Conservation (phyloP, 2,888 invertebrate genomes). For the Andrena marginata region DNA sequence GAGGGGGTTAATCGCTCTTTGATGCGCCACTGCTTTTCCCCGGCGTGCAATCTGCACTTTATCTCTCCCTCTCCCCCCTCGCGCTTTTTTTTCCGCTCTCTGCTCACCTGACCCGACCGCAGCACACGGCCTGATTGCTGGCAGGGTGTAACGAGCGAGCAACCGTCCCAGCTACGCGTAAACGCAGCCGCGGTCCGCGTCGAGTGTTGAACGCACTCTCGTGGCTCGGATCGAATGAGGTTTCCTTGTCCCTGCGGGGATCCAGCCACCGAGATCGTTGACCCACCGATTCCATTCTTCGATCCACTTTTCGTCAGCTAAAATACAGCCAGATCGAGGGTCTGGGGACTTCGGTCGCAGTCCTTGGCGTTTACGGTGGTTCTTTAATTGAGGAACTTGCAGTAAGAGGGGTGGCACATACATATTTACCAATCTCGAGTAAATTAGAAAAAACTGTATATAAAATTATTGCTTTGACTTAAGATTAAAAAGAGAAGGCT, state of each 20-base stretch:
- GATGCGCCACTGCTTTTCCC: constrained; percentile 58
- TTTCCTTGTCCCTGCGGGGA: constrained; percentile 51
- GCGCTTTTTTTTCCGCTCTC: constrained; percentile 2
- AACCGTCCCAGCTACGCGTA: constrained; percentile 39
- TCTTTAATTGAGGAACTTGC: too few species aligned
- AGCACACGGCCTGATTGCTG: constrained; percentile 47
- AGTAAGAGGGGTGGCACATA: too few species aligned
- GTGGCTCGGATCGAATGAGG: constrained; percentile 42
- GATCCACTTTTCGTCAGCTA: constrained; percentile 3
- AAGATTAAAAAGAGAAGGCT: too few species aligned
- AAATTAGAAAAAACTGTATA: too few species aligned
- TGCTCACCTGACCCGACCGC: constrained; percentile 46
- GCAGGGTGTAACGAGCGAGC: constrained; percentile 42
- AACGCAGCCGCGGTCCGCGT: constrained; percentile 43
- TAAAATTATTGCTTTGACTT: too few species aligned
- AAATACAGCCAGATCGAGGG: background rate
- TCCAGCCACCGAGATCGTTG: constrained; percentile 37
- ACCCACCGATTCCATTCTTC: constrained; percentile 37
- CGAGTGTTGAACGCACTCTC: constrained; percentile 44
- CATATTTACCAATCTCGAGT: too few species aligned
- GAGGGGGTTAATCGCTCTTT: constrained; percentile 58
- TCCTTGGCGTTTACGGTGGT: too few species aligned
- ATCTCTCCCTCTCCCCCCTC: constrained; percentile 6
- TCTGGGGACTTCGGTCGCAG: background rate
- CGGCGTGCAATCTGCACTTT: constrained; percentile 59